phyloP scores from a whole-genome alignment of 35 echinoderm and acorn worm genomes.

The Stichopus chloronotus region DNA sequence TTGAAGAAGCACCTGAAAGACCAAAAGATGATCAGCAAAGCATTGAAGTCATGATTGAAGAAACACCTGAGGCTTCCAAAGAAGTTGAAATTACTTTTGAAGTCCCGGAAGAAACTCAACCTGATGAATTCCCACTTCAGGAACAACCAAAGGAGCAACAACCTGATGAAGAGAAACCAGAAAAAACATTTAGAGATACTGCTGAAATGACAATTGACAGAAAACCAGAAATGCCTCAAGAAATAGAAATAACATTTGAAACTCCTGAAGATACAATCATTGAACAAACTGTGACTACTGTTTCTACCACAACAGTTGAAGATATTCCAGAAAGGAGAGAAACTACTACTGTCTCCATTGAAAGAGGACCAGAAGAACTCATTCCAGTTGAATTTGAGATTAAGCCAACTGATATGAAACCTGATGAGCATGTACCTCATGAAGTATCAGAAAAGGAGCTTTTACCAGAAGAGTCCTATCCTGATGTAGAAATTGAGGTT shows the following conservation, averaged over 20 bases:
- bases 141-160: background rate
- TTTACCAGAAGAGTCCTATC: background rate
- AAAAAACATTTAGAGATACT: background rate
- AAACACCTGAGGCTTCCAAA: background rate
- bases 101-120: conserved; percentile 51
- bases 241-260: conserved; percentile 43
- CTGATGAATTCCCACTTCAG: background rate
- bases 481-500: conserved; percentile 54
- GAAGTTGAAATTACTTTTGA: conserved; percentile 23
- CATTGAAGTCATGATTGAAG: background rate
- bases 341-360: conserved; percentile 31
- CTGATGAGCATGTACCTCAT: conserved; percentile 25
- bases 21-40: conserved; percentile 4
- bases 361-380: conserved; percentile 38
- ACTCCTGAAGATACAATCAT: conserved; percentile 1
- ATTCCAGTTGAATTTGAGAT: conserved; percentile 30
- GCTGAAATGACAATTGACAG: conserved; percentile 27
- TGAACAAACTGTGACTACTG: background rate
- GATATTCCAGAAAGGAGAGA: conserved; percentile 38
- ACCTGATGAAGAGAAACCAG: conserved; percentile 28
- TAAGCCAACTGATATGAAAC: background rate
- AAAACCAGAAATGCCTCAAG: conserved; percentile 33
- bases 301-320: background rate
- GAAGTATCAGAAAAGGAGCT: conserved; percentile 43
- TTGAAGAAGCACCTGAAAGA: conserved; percentile 27